These are phyloP conservation scores for Meloidogyne floridensis DNA, from an alignment of 1,140 invertebrate genomes.

Conservation along the genomic window DNA sequence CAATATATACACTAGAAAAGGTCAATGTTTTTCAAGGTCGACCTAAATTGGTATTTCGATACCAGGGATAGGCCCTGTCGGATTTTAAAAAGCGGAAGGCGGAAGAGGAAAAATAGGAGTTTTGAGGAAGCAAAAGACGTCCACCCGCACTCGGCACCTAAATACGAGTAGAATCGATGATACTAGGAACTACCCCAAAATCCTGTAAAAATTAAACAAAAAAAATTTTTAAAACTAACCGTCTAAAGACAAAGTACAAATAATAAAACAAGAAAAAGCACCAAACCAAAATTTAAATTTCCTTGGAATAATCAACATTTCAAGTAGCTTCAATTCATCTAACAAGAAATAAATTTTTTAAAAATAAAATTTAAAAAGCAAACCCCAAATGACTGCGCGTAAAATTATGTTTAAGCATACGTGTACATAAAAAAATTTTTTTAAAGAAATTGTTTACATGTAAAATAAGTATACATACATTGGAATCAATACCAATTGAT, in stretches of 20 bases:
- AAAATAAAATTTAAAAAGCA: neutral
- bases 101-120: no score
- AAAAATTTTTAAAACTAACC: neutral
- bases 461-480: neutral
- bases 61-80: no score
- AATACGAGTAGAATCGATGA: no score
- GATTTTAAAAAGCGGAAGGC: no score
- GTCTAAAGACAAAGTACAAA: neutral
- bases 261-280: neutral
- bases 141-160: no score
- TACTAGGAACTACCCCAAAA: no score
- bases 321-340: neutral
- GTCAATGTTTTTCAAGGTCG: no score
- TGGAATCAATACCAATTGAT: slow-evolving; percentile 6
- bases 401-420: neutral
- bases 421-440: neutral
- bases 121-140: no score
- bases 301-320: neutral
- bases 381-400: neutral
- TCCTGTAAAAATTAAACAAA: neutral
- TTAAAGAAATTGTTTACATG: neutral
- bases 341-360: neutral
- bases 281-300: slow-evolving; percentile 4
- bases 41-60: no score
- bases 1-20: no score